Evolutionary conservation across 1,140 invertebrate genomes (phyloP), one percentile per base, ranked within the genome.

Genomic region (Lasioglossum baleicum): DNA sequence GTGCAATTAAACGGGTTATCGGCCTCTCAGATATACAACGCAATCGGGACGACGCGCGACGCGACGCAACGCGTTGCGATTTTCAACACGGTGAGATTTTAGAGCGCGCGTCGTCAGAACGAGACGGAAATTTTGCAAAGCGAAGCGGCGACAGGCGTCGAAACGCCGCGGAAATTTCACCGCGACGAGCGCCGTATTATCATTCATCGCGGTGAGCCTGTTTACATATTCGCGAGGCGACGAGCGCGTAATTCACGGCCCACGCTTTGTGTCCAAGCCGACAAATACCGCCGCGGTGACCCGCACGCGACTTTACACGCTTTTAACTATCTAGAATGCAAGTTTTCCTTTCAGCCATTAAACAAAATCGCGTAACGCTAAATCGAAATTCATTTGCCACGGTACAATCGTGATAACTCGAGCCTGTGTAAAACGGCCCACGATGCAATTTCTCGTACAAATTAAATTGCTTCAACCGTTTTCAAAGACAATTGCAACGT

Each of bases 1-100:
- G 58, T 70, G 76, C 76, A 71, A 67, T 78, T 78, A 78, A 72
- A 78, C 68, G 67, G 68, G 75, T 78, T 78, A 78, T 71, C 68
- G 75, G 60, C 20, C 63, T 31, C 72, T 56, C 60, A 51, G 76
- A 78, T 78, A 72, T 63, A 72, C n/a, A 63, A 20, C 42, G 26
- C 42, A 68, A 76, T 60, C 56, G 26, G 42, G 42, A 67, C 74
- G 74, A 26, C 26, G 26, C 26, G 26, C 74, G 74, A 26, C 26
- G 26, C 26, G 26, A 67, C 42, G 64, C 53, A 42, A 61, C 75
- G 58, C 65, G 65, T 44, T 40, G 51, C 51, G 51, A 15, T 53
- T 53, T 20, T 20, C 51, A 48, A 48, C 44, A 11, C 44, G 15
- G 51, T 17, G 51, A 53, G 7, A 53, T 20, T 53, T 53, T 7